Evolutionary conservation across 2,113 vertebrate genomes (phyloP).

Genomic region (Spea bombifrons): DNA sequence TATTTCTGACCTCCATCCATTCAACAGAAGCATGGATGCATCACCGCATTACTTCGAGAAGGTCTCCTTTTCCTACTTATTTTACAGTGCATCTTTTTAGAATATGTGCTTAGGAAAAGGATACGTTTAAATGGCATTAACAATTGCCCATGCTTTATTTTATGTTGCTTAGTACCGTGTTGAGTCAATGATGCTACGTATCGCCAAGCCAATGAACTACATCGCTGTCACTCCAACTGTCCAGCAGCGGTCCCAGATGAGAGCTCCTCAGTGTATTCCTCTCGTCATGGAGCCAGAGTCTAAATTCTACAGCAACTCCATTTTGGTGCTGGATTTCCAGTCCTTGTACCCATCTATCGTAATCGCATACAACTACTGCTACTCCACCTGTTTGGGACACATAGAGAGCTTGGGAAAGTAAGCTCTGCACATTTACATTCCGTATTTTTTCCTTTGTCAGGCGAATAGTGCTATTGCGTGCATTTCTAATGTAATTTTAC

Average conservation of each 20-base stretch:
- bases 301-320: conserved; percentile 95
- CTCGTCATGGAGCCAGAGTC: conserved; percentile 97
- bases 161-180: conserved; percentile 82
- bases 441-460: background rate
- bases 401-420: conserved; percentile 93
- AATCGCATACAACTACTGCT: conserved; percentile 99
- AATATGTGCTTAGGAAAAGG: too few species aligned
- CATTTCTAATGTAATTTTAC: too few species aligned
- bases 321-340: conserved; percentile 96
- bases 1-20: too few species aligned
- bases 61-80: too few species aligned
- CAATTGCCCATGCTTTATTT: conserved; percentile 8
- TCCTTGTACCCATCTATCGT: conserved; percentile 94
- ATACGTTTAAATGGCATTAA: background rate
- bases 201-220: conserved; percentile 96
- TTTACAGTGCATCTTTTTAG: too few species aligned
- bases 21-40: too few species aligned
- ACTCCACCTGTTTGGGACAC: conserved; percentile 92
- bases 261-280: conserved; percentile 86
- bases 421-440: conserved; percentile 54
- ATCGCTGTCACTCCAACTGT: conserved; percentile 86
- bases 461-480: too few species aligned
- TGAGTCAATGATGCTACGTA: conserved; percentile 96
- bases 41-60: too few species aligned
- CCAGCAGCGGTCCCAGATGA: conserved; percentile 90